Evolutionary conservation across 2,113 vertebrate species (phyloP), one percentile per base, ranked within the genome.

Genomic region (Pachyramphus minor): DNA sequence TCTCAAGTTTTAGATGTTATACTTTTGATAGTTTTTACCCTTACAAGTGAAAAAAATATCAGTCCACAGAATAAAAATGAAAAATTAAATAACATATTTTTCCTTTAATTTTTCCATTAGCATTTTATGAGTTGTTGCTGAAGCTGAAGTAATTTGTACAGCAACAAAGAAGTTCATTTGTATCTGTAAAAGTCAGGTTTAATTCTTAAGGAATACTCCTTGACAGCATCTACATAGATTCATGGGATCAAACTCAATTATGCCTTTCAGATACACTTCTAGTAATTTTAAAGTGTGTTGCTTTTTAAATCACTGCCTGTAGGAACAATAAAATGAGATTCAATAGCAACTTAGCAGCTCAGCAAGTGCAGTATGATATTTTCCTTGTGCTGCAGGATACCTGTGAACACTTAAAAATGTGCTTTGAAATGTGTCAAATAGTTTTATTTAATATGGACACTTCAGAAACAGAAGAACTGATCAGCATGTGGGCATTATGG

Each of bases 401-500:
- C 86, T 89, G 31, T 76, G 87, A 96, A 91, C 42, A 76, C 85
- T 88, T 95, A 72, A 89, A 93, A 74, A 87, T 89, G 64, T 77
- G 56, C 92, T 93, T 96, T 95, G 71, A 97, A 96, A 91, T 91
- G 58, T 93, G 67, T 79, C 64, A 94, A 88, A 80, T 85, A 91
- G n/a, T 85, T 96, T 69, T 95, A 95, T 95, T 90, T 95, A 97
- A 89, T 93, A 84, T 50, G 76, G 79, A 50, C 49, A 64, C 45
- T 87, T 90, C 58, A 93, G 95, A 89, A 91, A 92, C 88, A 84
- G 58, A 90, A 94, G 75, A 97, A 87, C 66, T 31, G 72, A 96
- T 92, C 90, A 95, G 64, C 77, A 93, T 94, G 83, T 95, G 74
- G 78, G 80, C 72, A 95, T 96, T 97, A 95, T 56, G 55, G 52